These are phyloP conservation scores for Pseudopipra pipra DNA, from an alignment of 2,113 vertebrate species.

Conservation along the genomic window DNA sequence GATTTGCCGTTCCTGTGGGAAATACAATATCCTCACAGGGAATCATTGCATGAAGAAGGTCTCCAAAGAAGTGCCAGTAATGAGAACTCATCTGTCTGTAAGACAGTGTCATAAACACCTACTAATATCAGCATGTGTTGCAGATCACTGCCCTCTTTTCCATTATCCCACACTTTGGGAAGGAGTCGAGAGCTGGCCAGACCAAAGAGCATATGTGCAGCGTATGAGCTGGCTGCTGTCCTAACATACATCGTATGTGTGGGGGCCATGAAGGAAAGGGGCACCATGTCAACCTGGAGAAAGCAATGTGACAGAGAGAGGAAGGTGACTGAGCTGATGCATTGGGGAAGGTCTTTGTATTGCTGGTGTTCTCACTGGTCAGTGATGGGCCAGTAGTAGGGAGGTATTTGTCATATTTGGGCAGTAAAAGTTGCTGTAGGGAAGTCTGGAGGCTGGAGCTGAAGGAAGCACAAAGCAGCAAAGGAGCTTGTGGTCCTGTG, in stretches of 20 bases:
- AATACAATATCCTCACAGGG: background rate
- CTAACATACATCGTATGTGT: background rate
- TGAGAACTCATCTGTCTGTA: background rate
- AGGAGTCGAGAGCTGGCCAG: background rate
- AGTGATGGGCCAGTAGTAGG: background rate
- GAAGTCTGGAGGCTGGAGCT: background rate
- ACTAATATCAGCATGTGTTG: background rate
- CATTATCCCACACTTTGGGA: background rate
- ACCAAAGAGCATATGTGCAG: background rate
- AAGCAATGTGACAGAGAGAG: background rate
- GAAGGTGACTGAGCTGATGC: fast-evolving
- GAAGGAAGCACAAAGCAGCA: background rate
- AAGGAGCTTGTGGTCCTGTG: background rate
- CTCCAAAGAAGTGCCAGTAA: constrained; percentile 9
- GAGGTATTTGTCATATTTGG: background rate
- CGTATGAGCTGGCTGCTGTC: background rate
- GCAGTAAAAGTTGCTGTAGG: fast-evolving
- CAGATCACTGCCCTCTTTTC: background rate
- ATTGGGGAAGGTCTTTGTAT: background rate
- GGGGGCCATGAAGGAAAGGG: background rate
- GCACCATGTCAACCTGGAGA: background rate
- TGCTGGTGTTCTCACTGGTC: background rate
- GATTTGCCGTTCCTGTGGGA: background rate
- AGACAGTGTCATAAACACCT: background rate
- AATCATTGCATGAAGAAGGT: background rate